Evolutionary conservation across 1,140 invertebrate species (phyloP).

Genomic region (Notospermus geniculatus): DNA sequence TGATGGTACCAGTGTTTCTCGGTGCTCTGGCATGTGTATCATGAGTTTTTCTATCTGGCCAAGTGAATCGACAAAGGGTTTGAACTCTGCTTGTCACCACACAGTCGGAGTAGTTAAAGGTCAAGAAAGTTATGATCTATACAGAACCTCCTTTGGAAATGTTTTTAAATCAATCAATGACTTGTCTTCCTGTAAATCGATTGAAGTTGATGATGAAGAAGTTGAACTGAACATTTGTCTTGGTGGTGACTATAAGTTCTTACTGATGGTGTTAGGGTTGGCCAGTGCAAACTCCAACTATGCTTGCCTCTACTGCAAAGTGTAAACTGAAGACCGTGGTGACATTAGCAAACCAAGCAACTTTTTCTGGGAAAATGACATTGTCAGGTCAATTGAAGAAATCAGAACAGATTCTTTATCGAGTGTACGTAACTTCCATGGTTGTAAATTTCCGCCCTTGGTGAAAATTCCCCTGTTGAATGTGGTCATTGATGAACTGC

Average conservation of each 20-base stretch:
- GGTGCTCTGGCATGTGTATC: not conserved
- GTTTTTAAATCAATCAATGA: not conserved
- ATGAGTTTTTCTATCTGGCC: too few species aligned
- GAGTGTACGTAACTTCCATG: too few species aligned
- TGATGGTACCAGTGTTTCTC: conserved; percentile 2
- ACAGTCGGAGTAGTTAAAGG: not conserved
- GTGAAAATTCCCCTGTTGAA: too few species aligned
- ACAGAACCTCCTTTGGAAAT: not conserved
- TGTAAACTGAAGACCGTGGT: not conserved
- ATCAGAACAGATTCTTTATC: too few species aligned
- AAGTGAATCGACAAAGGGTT: too few species aligned
- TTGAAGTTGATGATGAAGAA: conserved; percentile 7
- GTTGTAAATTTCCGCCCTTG: too few species aligned
- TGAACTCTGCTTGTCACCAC: not conserved
- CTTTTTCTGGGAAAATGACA: too few species aligned
- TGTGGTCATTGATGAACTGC: too few species aligned
- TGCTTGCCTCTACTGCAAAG: conserved; percentile 8
- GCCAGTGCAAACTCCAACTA: not conserved
- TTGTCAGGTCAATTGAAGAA: too few species aligned
- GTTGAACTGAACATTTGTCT: not conserved
- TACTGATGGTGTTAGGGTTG: not conserved
- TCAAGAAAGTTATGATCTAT: conserved; percentile 1
- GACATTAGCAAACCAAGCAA: too few species aligned
- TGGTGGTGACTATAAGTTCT: conserved; percentile 1
- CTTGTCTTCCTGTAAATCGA: not conserved